Conservation (phyloP, 2,113 vertebrate genomes). For the Polyodon spathula region DNA sequence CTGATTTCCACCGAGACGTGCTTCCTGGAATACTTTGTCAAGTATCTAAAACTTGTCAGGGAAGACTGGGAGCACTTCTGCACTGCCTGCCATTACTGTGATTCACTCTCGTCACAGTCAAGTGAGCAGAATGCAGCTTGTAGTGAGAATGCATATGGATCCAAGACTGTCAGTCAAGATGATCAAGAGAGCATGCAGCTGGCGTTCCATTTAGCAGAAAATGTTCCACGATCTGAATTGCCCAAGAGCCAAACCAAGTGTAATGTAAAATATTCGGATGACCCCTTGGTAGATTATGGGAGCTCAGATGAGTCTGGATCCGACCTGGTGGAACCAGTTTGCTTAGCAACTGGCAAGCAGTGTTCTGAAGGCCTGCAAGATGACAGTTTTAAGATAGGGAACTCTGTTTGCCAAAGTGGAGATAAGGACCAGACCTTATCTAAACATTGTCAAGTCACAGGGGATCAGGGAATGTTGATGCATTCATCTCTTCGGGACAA, state of each 20-base stretch:
- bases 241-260: no score
- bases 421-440: no score
- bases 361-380: slow-evolving; percentile 11
- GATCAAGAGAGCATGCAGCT: background rate
- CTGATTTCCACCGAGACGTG: slow-evolving; percentile 90
- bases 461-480: no score
- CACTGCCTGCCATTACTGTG: slow-evolving; percentile 41
- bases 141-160: background rate
- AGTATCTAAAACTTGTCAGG: slow-evolving; percentile 73
- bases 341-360: slow-evolving; percentile 18
- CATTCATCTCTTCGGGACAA: background rate
- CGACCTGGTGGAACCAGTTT: slow-evolving; percentile 33
- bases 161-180: background rate
- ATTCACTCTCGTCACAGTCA: slow-evolving; percentile 9
- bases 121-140: background rate
- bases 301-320: slow-evolving; percentile 74
- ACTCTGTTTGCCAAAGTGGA: no score
- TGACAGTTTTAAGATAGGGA: background rate
- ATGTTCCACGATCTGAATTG: no score
- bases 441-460: no score
- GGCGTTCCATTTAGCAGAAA: background rate
- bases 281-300: slow-evolving; percentile 71
- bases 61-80: slow-evolving; percentile 62
- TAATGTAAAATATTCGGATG: background rate
- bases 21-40: slow-evolving; percentile 85